Evolutionary conservation across 2,113 vertebrate genomes (phyloP), one percentile per base, ranked within the genome.

Genomic region (rabbit (Oryctolagus cuniculus)): DNA sequence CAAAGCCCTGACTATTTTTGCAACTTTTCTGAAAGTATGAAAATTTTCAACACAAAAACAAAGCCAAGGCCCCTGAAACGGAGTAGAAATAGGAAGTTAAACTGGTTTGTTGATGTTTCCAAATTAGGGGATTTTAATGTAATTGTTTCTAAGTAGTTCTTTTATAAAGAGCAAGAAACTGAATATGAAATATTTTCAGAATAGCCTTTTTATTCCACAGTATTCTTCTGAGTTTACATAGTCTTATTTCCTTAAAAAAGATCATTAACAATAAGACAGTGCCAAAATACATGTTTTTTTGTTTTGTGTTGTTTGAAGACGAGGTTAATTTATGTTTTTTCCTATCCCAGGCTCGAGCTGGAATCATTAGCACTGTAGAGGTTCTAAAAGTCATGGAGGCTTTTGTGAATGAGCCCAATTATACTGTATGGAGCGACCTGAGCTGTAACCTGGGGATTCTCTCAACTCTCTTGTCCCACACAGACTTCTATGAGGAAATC

Each of bases 401-500:
- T n/a, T 99, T 99, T 95, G 98, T 99, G 98, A 99, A 99, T 90
- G 99, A 99, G 98, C 99, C 99, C 91, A 99, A 99, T 98, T 99
- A 99, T 98, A 99, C 99, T 0, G 99, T 99, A 97, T 99, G 99
- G 99, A 99, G 99, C 83, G 99, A 99, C 98, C 99, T 99, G 96
- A 99, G 99, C 99, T 99, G 99, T 98, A 99, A 99, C 98, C 99
- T 99, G 98, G 99, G 99, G 44, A 99, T 99, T 94, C 98, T 99
- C 96, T 99, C 99, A 89, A 99, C 99, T 51, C 98, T 99, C 95
- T 98, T 99, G 93, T 99, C 99, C 95, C 99, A 99, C 98, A 99
- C 99, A 9, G 99, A 99, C 96, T 99, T 99, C 98, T 98, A 99
- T 95, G 99, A 99, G 97, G 99, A 99, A 70, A 99, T 99, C 98